A percentile compares a stretch with the other conserved stretches of the same genome.
phyloP scores from a whole-genome alignment of 2,888 invertebrate genomes.

The Trissoscelio sp. region DNA sequence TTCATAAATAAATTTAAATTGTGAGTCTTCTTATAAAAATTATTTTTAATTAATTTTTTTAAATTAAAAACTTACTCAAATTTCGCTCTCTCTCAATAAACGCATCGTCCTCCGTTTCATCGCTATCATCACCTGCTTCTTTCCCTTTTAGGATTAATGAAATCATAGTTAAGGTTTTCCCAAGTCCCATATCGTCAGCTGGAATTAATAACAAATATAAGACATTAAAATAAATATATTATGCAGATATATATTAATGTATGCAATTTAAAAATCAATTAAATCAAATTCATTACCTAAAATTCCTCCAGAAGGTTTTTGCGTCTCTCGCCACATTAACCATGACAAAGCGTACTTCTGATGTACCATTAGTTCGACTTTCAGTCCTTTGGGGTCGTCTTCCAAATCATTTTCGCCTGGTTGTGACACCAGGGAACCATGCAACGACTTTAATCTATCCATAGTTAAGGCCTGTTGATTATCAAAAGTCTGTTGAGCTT shows the following conservation, averaged over 20 bases:
- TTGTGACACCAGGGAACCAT: conserved; percentile 88
- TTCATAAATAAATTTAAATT: not conserved
- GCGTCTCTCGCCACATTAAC: conserved; percentile 95
- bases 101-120: too few relatives aligned
- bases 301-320: conserved; percentile 93
- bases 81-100: too few relatives aligned
- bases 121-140: conserved; percentile 77
- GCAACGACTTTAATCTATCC: conserved; percentile 89
- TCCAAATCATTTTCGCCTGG: conserved; percentile 86
- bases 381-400: conserved; percentile 87
- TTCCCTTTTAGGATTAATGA: conserved; percentile 85
- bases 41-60: conserved; percentile 10
- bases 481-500: conserved; percentile 88
- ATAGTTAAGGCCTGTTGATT: conserved; percentile 88
- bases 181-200: conserved; percentile 93
- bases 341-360: conserved; percentile 94
- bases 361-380: conserved; percentile 90
- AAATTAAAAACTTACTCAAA: conserved; percentile 45
- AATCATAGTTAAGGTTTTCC: conserved; percentile 94
- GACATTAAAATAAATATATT: too few relatives aligned
- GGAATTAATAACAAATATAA: conserved; percentile 6
- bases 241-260: not conserved
- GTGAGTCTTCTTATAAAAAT: not conserved
- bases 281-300: conserved; percentile 88
- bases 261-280: not conserved